Percentiles rank a stretch among this genome's conserved stretches.
phyloP scores from a whole-genome alignment of 2,113 vertebrate genomes.

The Nanger granti region DNA sequence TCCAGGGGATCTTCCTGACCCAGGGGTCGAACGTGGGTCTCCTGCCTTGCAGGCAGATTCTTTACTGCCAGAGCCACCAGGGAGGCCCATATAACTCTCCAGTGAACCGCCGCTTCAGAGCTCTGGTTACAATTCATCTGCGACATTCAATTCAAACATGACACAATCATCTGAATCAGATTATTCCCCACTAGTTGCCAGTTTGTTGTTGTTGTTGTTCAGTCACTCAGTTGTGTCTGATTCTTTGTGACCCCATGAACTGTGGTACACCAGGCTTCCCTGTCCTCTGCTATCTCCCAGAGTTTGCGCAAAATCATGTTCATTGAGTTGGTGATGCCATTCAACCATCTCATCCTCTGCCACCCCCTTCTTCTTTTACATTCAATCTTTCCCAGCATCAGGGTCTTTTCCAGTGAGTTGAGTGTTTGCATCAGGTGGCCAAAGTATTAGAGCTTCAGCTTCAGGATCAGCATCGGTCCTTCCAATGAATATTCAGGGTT shows the following conservation, averaged over 20 bases:
- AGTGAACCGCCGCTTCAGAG: neutral
- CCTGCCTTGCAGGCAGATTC: neutral
- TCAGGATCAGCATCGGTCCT: neutral
- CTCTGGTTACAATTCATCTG: neutral
- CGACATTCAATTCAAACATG: neutral
- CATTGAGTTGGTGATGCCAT: neutral
- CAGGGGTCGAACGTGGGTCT: neutral
- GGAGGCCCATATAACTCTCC: neutral
- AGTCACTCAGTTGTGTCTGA: neutral
- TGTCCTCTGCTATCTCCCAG: neutral
- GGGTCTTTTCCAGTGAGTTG: neutral
- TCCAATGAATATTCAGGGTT: neutral
- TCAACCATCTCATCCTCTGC: neutral
- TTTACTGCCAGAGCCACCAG: neutral
- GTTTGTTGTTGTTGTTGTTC: neutral
- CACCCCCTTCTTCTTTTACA: neutral
- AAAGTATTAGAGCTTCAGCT: neutral
- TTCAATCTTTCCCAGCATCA: neutral
- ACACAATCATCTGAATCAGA: neutral
- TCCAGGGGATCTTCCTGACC: neutral
- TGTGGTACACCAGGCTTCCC: neutral
- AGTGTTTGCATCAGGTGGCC: neutral
- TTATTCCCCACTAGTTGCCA: neutral
- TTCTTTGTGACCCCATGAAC: neutral
- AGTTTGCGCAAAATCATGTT: neutral